Evolutionary conservation across 2,797 vertebrate species (phyloP), one percentile per base, ranked within the genome.

Genomic region (Anguilla pacifica): DNA sequence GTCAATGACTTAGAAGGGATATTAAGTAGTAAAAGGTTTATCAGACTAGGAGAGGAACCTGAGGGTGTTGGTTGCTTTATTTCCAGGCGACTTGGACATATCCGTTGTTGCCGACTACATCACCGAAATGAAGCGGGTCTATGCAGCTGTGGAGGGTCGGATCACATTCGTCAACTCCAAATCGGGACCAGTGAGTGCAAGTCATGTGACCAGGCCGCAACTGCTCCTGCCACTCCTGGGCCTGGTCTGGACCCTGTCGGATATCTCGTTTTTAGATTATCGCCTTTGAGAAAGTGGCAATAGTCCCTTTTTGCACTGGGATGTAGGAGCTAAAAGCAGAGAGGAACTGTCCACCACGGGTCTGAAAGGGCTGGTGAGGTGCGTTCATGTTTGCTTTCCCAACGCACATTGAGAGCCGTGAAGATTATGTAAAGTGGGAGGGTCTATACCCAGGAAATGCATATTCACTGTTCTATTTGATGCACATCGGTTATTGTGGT

Each of bases 71-170:
- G 22, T 59, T 59, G 61, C 43, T 87, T 91, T 86, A 89, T 79
- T 92, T 51, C 19, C 90, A 99, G 98, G 98, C 77, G 95, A 98
- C 85, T 90, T 96, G 87, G 98, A 99, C 91, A 87, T 97, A 74
- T 89, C 95, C 0, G 96, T 99, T 0, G 88, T 99, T 90, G 93
- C 96, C 13, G 90, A 86, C 61, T 99, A 97, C 93, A 97, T 99
- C 90, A 3, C 55, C 1, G 94, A 95, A 89, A 97, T 96, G 91
- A 89, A 93, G 91, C 94, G 89, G 53, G 93, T 99, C 88, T 97
- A 97, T 89, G 95, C 98, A 17, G 91, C 95, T 9, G 90, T 98
- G 9, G 98, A 99, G 93, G 97, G 97, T 72, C 96, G 98, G 46
- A 96, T 99, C 88, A 96, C 86, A 46, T 93, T 98, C 94, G 94